phyloP scores from a whole-genome alignment of 2,113 vertebrate species.

The Perca flavescens region DNA sequence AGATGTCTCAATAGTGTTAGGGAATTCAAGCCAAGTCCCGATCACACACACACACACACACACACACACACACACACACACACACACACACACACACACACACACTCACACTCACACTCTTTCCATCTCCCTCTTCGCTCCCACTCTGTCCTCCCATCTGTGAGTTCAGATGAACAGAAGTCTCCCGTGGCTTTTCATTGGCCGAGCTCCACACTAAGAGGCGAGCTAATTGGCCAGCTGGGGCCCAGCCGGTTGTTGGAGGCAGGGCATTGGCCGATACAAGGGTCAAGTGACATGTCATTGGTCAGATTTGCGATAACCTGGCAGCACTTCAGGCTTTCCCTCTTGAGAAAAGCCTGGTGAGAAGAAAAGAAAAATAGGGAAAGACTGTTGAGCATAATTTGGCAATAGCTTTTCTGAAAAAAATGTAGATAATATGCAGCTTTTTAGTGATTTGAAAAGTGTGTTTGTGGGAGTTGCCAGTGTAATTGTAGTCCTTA shows the following conservation, averaged over 20 bases:
- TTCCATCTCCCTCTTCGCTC: slow-evolving; percentile 18
- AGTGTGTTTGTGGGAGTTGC: slow-evolving; percentile 23
- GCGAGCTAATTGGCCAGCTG: slow-evolving; percentile 83
- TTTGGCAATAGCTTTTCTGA: slow-evolving; percentile 51
- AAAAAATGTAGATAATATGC: slow-evolving; percentile 55
- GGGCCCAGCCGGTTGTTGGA: slow-evolving; percentile 77
- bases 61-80: slow-evolving; percentile 36
- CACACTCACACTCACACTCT: slow-evolving; percentile 1
- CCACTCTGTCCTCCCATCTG: slow-evolving; percentile 80
- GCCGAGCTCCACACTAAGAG: slow-evolving; percentile 77
- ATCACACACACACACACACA: slow-evolving; percentile 29
- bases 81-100: slow-evolving; percentile 39
- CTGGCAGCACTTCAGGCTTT: slow-evolving; percentile 70
- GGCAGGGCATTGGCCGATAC: slow-evolving; percentile 75
- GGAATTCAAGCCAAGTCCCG: slow-evolving; percentile 68
- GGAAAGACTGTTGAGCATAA: slow-evolving; percentile 30
- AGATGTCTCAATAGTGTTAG: slow-evolving; percentile 76
- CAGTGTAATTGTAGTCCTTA: slow-evolving; percentile 28
- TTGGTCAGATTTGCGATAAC: slow-evolving; percentile 75
- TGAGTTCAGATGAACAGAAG: slow-evolving; percentile 80
- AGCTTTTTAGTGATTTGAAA: slow-evolving; percentile 37
- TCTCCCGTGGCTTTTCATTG: slow-evolving; percentile 80
- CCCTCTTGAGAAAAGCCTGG: slow-evolving; percentile 59
- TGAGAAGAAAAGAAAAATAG: slow-evolving; percentile 22
- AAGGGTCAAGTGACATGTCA: slow-evolving; percentile 80